Conservation (phyloP, 2,113 vertebrate genomes). For the Alethe castanea region DNA sequence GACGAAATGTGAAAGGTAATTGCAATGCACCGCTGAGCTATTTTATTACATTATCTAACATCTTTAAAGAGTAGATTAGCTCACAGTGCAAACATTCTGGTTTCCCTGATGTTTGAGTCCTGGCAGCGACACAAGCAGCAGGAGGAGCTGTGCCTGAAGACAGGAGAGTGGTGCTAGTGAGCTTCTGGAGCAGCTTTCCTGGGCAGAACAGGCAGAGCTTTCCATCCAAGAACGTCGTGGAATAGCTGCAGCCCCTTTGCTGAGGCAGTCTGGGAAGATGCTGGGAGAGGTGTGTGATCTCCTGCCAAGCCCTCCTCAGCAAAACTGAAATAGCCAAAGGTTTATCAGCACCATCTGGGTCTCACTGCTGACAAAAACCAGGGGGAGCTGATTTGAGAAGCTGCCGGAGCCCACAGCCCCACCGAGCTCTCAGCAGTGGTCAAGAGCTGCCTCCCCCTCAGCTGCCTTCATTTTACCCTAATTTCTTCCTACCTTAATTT, state of each 20-base stretch:
- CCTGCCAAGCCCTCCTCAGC: slow-evolving; percentile 8
- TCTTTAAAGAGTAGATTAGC: slow-evolving; percentile 57
- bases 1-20: slow-evolving; percentile 57
- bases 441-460: not conserved
- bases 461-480: not conserved
- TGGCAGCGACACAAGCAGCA: not conserved
- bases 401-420: not conserved
- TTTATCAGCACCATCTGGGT: not conserved
- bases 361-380: not conserved
- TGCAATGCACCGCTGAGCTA: not conserved
- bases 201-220: fast-evolving
- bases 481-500: not conserved
- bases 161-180: not conserved
- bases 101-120: slow-evolving; percentile 52
- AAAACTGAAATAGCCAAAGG: not conserved
- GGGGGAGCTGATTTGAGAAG: not conserved
- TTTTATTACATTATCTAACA: slow-evolving; percentile 56
- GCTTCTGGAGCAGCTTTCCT: not conserved
- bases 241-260: not conserved
- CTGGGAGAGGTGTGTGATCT: not conserved
- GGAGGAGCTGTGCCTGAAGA: not conserved
- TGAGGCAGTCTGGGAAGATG: not conserved
- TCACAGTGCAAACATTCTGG: slow-evolving; percentile 61
- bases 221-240: not conserved
- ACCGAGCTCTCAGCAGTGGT: fast-evolving